Evolutionary conservation across 1,140 invertebrate species (phyloP), one percentile per base, ranked within the genome.

Genomic region (Tetramorium simillimum): DNA sequence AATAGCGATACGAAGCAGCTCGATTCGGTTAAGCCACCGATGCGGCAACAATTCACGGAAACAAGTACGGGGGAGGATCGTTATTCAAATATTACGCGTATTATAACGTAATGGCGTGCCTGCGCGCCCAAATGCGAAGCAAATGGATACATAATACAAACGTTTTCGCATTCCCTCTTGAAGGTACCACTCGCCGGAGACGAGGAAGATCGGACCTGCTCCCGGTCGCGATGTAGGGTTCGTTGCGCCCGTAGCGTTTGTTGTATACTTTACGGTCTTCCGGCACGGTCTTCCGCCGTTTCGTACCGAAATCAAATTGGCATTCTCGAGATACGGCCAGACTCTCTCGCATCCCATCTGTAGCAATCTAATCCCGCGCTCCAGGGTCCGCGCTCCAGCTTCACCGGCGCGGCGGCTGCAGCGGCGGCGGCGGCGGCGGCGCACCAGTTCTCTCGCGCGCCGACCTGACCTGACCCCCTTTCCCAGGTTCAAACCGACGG

Each of bases 291-390:
- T 87, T 89, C 75, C 56, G 87, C 24, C 82, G 56, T 89, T 69
- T 85, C 76, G 43, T 91, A 84, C 87, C 72, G 65, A 92, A 91
- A 94, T 92, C 90, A 93, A 92, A 93, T 94, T 93, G 92, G 93
- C 92, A 94, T 94, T 93, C 92, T 89, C 86, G 82, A 91, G 91
- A 91, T 94, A 91, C 84, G 56, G 58, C 70, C 80, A 62, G 73
- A 72, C 91, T 86, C 91, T 92, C 91, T 92, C 93, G 91, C 92
- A 92, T 93, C 91, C 92, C 91, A 94, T 94, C 92, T 92, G 92
- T 91, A 92, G 92, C 93, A 93, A 93, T 94, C 93, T 94, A 94
- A 94, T 94, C 92, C 92, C 88, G 88, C 86, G 90, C 91, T 92
- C 91, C 91, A 88, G 86, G 86, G 62, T 85, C 85, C 53, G 72